Evolutionary conservation across 2,113 vertebrate genomes (phyloP).

Genomic region (Crocuta crocuta): DNA sequence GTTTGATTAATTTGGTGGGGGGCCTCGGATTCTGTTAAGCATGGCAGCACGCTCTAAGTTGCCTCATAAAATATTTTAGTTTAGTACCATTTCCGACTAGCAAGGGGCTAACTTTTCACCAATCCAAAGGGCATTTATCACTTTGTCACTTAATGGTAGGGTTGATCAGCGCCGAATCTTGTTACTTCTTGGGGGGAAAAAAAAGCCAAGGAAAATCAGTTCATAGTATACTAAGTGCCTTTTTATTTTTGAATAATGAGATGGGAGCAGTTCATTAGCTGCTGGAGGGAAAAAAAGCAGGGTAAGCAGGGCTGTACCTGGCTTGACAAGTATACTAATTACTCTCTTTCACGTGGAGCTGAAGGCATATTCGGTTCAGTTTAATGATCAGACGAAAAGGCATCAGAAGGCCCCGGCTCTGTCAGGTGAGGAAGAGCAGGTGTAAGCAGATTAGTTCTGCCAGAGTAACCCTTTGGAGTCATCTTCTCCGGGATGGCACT

Average conservation of each 20-base stretch:
- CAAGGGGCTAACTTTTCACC: slow-evolving; percentile 83
- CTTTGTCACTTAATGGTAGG: slow-evolving; percentile 86
- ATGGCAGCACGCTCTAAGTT: slow-evolving; percentile 31
- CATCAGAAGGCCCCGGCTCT: slow-evolving; percentile 90
- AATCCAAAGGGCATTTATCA: slow-evolving; percentile 85
- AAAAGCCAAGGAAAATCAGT: slow-evolving; percentile 88
- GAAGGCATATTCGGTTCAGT: slow-evolving; percentile 94
- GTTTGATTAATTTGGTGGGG: slow-evolving; percentile 55
- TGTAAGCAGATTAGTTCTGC: slow-evolving; percentile 99
- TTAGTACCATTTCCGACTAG: slow-evolving; percentile 68
- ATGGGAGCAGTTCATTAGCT: slow-evolving; percentile 93
- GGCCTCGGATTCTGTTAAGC: slow-evolving; percentile 3
- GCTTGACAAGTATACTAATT: slow-evolving; percentile 99
- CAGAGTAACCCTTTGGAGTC: slow-evolving; percentile 98
- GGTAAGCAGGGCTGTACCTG: slow-evolving; percentile 96
- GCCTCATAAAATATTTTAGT: slow-evolving; percentile 71
- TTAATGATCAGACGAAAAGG: slow-evolving; percentile 95
- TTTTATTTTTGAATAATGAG: slow-evolving; percentile 95
- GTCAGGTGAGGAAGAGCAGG: slow-evolving; percentile 97
- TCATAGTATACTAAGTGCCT: slow-evolving; percentile 91
- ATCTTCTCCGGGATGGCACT: slow-evolving; percentile 92
- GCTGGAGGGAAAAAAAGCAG: slow-evolving; percentile 89
- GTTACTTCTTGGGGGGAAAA: slow-evolving; percentile 87
- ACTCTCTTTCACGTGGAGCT: slow-evolving; percentile 96
- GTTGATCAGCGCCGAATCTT: slow-evolving; percentile 88